Conservation (phyloP, 2,888 invertebrate genomes). For the Formica aserva region DNA sequence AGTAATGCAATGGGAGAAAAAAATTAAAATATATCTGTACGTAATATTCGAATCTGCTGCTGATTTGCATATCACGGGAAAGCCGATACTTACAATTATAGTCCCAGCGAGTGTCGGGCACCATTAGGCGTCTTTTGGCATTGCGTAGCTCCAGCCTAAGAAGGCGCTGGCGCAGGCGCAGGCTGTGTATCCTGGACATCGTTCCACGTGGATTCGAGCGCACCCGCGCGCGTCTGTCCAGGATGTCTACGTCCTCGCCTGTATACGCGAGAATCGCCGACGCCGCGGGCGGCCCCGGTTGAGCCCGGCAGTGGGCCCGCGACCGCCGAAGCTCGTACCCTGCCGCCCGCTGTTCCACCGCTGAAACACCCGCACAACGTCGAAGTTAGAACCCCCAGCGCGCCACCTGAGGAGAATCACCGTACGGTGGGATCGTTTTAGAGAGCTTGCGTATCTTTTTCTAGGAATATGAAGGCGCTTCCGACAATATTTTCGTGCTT, state of each 20-base stretch:
- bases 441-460: slow-evolving; percentile 63
- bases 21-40: neutral
- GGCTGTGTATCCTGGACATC: slow-evolving; percentile 85
- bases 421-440: slow-evolving; percentile 79
- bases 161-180: slow-evolving; percentile 85
- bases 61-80: neutral
- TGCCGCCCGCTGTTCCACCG: slow-evolving; percentile 84
- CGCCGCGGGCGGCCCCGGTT: slow-evolving; percentile 73
- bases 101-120: slow-evolving; percentile 87
- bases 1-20: neutral
- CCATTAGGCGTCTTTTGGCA: slow-evolving; percentile 87
- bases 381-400: slow-evolving; percentile 85
- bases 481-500: neutral
- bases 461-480: neutral
- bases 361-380: slow-evolving; percentile 86
- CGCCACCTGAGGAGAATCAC: slow-evolving; percentile 85
- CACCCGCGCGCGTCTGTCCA: slow-evolving; percentile 85
- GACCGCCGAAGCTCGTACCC: slow-evolving; percentile 81
- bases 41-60: neutral
- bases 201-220: slow-evolving; percentile 85
- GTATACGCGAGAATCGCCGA: slow-evolving; percentile 85
- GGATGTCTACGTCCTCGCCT: slow-evolving; percentile 86
- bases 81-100: slow-evolving; percentile 87
- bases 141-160: slow-evolving; percentile 86
- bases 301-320: slow-evolving; percentile 73